A percentile compares a stretch with the other conserved stretches of the same genome.
Evolutionary conservation across 2,888 invertebrate genomes (phyloP).

Genomic region (Pegoplata infirma): DNA sequence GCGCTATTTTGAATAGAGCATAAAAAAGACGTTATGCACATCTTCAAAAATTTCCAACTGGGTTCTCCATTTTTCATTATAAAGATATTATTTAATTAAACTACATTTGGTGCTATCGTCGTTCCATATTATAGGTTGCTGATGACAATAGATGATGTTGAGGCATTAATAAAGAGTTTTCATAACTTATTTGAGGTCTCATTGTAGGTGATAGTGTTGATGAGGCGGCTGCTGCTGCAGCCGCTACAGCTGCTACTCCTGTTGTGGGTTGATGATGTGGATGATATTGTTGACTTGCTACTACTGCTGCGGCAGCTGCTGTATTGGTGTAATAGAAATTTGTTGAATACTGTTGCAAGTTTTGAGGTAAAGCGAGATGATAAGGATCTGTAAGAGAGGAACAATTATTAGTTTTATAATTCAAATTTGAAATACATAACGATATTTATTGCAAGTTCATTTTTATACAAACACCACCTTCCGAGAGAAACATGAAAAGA

Average conservation of each 20-base stretch:
- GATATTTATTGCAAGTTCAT: conserved; percentile 27
- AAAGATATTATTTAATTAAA: conserved; percentile 13
- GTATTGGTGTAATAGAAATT: conserved; percentile 58
- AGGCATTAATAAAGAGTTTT: conserved; percentile 47
- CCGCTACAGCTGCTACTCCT: conserved; percentile 53
- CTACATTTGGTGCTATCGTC: conserved; percentile 60
- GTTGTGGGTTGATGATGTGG: conserved; percentile 63
- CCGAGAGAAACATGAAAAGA: conserved; percentile 35
- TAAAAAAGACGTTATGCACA: too few species aligned
- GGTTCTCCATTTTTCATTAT: conserved; percentile 7
- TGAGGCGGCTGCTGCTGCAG: conserved; percentile 34
- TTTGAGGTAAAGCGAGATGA: conserved; percentile 58
- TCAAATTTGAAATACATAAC: conserved; percentile 13
- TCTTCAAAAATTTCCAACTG: background rate
- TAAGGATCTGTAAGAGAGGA: conserved; percentile 54
- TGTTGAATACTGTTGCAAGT: conserved; percentile 61
- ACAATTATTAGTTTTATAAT: conserved; percentile 15
- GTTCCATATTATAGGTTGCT: conserved; percentile 40
- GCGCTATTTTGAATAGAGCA: too few species aligned
- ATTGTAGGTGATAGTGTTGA: conserved; percentile 55
- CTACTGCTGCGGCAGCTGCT: conserved; percentile 44
- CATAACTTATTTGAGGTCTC: conserved; percentile 59
- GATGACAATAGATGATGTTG: conserved; percentile 50
- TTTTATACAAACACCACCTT: conserved; percentile 30
- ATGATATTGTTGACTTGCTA: conserved; percentile 46